Conservation (phyloP, 2,113 vertebrate species). For the Oryzias melastigma region DNA sequence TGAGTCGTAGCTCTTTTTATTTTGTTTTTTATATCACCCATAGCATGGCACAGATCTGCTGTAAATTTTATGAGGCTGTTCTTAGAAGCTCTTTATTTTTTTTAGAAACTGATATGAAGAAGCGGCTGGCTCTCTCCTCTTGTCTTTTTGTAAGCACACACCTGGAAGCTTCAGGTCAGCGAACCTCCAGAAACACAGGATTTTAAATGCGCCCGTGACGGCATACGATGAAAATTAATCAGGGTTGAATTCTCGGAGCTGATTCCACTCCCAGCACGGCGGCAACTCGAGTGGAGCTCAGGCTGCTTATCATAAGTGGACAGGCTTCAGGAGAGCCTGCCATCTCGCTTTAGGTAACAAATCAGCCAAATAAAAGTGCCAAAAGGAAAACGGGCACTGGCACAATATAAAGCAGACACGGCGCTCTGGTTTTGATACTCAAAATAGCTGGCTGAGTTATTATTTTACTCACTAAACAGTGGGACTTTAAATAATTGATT, state of each 20-base stretch:
- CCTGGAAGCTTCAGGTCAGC: no score
- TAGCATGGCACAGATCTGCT: no score
- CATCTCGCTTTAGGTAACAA: conserved; percentile 56
- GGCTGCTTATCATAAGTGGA: conserved; percentile 42
- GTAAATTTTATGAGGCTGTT: no score
- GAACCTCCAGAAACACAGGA: no score
- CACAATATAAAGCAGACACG: conserved; percentile 50
- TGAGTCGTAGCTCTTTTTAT: no score
- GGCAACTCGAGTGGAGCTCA: conserved; percentile 22
- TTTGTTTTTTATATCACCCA: no score
- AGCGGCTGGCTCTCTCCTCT: no score
- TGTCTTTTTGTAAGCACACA: no score
- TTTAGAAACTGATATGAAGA: no score
- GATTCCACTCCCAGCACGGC: conserved; percentile 10
- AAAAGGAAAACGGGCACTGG: conserved; percentile 31
- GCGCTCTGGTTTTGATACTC: conserved; percentile 24
- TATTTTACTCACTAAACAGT: conserved; percentile 1
- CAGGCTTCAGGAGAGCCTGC: conserved; percentile 37
- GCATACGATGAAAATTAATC: not conserved
- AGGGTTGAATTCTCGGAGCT: conserved; percentile 4
- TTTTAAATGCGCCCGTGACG: not conserved
- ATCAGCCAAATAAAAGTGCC: conserved; percentile 53
- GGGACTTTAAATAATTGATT: conserved; percentile 3
- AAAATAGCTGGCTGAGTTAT: conserved; percentile 16
- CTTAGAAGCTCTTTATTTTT: no score